phyloP scores from a whole-genome alignment of 2,888 invertebrate genomes.

The Allacma fusca region DNA sequence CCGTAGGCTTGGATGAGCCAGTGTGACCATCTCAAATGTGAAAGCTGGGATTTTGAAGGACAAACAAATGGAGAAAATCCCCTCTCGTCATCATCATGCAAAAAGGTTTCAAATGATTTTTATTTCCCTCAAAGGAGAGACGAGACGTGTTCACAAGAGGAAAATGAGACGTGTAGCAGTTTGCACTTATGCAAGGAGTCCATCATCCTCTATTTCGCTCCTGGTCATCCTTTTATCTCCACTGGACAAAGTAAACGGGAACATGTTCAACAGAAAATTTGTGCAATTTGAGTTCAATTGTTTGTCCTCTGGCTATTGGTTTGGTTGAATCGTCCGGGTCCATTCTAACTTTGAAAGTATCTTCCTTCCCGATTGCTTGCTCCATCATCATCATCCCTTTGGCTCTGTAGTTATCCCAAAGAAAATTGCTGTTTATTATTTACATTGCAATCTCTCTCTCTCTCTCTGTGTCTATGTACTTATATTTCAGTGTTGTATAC shows the following conservation, averaged over 20 bases:
- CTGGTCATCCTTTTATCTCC: conserved; percentile 43
- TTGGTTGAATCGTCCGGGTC: neutral
- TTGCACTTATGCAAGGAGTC: neutral
- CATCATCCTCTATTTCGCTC: conserved; percentile 3
- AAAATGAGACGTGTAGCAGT: conserved; percentile 10
- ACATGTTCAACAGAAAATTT: conserved; percentile 46
- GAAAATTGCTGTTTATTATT: conserved; percentile 8
- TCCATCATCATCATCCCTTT: conserved; percentile 2
- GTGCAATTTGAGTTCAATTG: conserved; percentile 47
- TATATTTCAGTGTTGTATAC: neutral
- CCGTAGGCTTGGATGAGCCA: neutral
- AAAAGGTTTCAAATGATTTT: neutral
- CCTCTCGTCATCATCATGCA: conserved; percentile 1
- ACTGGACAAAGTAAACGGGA: conserved; percentile 35
- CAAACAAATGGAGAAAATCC: conserved; percentile 7
- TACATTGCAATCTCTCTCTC: neutral
- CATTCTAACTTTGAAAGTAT: conserved; percentile 4
- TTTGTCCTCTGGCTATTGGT: conserved; percentile 23
- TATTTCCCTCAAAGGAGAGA: conserved; percentile 6
- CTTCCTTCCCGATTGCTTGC: neutral
- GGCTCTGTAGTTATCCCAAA: conserved; percentile 3
- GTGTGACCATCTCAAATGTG: neutral
- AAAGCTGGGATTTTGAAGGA: conserved; percentile 2
- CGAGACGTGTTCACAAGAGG: neutral
- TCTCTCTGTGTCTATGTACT: no score